These are phyloP conservation scores for Troglohyphantes excavatus DNA, from an alignment of 2,888 invertebrate species.

Conservation along the genomic window DNA sequence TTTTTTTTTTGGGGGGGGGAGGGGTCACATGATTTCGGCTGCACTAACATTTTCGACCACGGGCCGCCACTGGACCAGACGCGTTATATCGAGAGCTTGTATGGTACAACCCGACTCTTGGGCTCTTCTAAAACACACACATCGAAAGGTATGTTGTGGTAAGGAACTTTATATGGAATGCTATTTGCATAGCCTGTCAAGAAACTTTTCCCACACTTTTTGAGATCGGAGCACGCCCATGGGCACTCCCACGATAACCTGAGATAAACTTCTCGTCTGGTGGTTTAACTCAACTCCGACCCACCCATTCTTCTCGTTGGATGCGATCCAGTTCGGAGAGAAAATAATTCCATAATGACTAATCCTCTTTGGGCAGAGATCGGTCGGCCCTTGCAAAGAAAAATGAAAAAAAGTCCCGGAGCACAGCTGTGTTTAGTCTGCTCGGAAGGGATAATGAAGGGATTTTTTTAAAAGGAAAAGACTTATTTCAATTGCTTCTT, in stretches of 20 bases:
- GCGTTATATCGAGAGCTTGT: no score
- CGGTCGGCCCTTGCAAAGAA: background rate
- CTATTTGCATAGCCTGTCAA: constrained; percentile 27
- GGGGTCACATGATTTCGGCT: no score
- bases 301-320: constrained; percentile 21
- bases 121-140: no score
- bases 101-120: no score
- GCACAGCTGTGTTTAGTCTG: background rate
- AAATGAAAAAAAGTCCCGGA: background rate
- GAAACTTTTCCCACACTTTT: constrained; percentile 34
- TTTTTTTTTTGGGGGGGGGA: no score
- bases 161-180: background rate
- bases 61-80: no score
- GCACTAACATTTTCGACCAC: no score
- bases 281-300: constrained; percentile 19
- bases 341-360: background rate
- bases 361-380: background rate
- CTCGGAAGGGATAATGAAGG: background rate
- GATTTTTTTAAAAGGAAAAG: background rate
- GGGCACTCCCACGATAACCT: constrained; percentile 50
- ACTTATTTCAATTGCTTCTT: background rate
- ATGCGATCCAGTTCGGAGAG: constrained; percentile 9
- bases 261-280: constrained; percentile 24
- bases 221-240: background rate
- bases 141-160: background rate